phyloP scores from a whole-genome alignment of 2,888 invertebrate genomes.

The Caenorhabditis zanzibari region DNA sequence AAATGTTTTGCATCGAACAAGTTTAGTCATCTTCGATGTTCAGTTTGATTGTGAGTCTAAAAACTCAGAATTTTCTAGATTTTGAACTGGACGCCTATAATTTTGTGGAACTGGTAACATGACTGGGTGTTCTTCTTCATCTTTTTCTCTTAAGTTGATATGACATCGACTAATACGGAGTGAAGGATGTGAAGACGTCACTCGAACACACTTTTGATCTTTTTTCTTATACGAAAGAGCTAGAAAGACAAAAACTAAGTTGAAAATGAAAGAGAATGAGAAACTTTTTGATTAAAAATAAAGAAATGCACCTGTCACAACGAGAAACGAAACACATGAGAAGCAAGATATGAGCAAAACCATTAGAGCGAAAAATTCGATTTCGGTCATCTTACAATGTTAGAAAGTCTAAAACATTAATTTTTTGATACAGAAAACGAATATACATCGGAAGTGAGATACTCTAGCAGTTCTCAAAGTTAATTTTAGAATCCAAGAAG shows the following conservation, averaged over 20 bases:
- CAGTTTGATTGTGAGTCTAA: background rate
- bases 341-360: constrained; percentile 10
- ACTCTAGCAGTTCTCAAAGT: constrained; percentile 2
- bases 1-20: constrained; percentile 8
- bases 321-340: background rate
- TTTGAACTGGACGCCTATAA: background rate
- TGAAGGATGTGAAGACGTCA: constrained; percentile 16
- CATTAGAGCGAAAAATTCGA: constrained; percentile 14
- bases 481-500: constrained; percentile 12
- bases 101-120: background rate
- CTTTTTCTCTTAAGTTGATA: constrained; percentile 26
- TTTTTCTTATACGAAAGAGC: background rate
- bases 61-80: background rate
- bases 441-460: constrained; percentile 36
- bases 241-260: background rate
- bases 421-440: constrained; percentile 14
- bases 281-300: constrained; percentile 19
- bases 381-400: constrained; percentile 21
- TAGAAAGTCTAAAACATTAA: constrained; percentile 13
- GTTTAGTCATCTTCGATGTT: background rate
- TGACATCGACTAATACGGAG: constrained; percentile 25
- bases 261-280: background rate
- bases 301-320: constrained; percentile 21
- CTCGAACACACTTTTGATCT: constrained; percentile 20
- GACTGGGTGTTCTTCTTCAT: constrained; percentile 3